Evolutionary conservation across 2,888 invertebrate genomes (phyloP), one percentile per base, ranked within the genome.

Genomic region (Julus scandinavius): DNA sequence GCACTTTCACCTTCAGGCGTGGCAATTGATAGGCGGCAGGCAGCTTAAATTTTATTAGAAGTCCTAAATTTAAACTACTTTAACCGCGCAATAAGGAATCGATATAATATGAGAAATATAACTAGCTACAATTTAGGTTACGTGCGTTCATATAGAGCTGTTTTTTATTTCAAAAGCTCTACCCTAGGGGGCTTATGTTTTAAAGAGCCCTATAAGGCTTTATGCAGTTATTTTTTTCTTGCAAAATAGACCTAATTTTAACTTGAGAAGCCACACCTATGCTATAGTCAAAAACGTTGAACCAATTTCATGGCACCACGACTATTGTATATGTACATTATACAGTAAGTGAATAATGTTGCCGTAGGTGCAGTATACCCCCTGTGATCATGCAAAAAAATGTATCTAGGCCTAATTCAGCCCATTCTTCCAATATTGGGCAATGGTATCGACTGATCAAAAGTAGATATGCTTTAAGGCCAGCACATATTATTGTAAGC

Each of bases 1-100:
- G 80, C 80, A 80, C 80, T 80, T 80, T 80, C 80, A 80, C 80
- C 80, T 80, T 80, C 80, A 40, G 80, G 80, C 80, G 80, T 80
- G 80, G 80, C 80, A 38, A 80, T 80, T 80, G 80, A 80, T 80
- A 80, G 38, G 80, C 80, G 80, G 80, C 80, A 38, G 13, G 38
- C 80, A 80, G 38, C 80, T 38, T 38, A 38, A 38, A 38, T 29
- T 13, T 40, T 80, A 80, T 80, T 40, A 38, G 72, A 80, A 80
- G 80, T 80, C 80, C 80, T 38, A 80, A 38, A 80, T 38, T 80
- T 80, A 80, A 80, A 80, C 38, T 80, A 29, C 72, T 72, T 29
- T 72, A 72, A 72, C 72, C 72, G 72, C 72, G 29, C 29, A 80
- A 80, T 80, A 38, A 80, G 80, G 29, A 80, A 80, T 80, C 80